Evolutionary conservation across 2,797 vertebrate genomes (phyloP).

Genomic region (Takifugu ocellatus): DNA sequence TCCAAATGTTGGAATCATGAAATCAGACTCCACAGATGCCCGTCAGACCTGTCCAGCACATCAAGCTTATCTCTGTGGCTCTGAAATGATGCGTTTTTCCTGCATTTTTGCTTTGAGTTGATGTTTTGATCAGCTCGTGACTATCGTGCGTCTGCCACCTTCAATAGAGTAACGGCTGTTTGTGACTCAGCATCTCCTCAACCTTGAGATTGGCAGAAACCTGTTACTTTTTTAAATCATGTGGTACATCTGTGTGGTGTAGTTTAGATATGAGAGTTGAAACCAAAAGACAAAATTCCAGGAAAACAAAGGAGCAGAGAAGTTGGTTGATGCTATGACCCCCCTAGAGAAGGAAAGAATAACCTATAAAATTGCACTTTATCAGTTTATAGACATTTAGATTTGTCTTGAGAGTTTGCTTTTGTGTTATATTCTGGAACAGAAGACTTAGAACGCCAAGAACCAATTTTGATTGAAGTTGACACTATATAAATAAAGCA

Average conservation of each 20-base stretch:
- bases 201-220: neutral
- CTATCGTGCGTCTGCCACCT: conserved; percentile 8
- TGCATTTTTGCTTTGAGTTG: conserved; percentile 2
- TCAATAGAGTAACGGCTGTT: conserved; percentile 1
- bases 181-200: neutral
- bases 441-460: too few relatives aligned
- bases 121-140: conserved; percentile 10
- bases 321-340: too few relatives aligned
- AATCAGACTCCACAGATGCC: too few relatives aligned
- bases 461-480: too few relatives aligned
- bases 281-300: neutral
- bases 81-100: neutral
- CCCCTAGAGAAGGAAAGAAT: too few relatives aligned
- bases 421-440: conserved; percentile 13
- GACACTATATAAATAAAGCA: too few relatives aligned
- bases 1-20: too few relatives aligned
- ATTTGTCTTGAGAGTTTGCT: conserved; percentile 2
- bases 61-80: too few relatives aligned
- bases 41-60: too few relatives aligned
- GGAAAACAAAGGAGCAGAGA: too few relatives aligned
- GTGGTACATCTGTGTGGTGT: neutral
- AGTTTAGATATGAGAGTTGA: neutral
- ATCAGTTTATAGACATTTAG: neutral
- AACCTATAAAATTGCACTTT: too few relatives aligned
- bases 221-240: too few relatives aligned